Evolutionary conservation across 1,140 invertebrate species (phyloP).

Genomic region (Colletes latitarsis): DNA sequence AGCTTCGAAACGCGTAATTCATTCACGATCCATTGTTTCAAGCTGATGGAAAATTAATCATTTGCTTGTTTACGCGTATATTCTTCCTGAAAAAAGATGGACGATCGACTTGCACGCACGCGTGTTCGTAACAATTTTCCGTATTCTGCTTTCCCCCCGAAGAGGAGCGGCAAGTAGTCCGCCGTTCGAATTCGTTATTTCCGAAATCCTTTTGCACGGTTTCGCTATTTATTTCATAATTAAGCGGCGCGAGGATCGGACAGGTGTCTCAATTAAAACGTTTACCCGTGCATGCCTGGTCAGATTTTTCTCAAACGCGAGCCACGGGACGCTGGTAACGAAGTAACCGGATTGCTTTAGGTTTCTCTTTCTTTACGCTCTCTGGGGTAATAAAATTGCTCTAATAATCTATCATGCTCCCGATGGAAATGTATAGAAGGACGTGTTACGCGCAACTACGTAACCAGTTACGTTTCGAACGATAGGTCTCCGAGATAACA

Average conservation of each 20-base stretch:
- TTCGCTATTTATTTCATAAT: not conserved
- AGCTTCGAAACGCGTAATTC: no score
- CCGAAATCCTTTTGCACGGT: not conserved
- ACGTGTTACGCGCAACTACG: no score
- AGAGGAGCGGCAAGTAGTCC: not conserved
- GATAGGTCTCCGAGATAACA: no score
- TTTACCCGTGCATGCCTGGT: not conserved
- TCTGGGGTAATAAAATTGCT: not conserved
- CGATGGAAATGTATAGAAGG: no score
- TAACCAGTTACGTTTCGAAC: no score
- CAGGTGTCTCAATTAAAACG: not conserved
- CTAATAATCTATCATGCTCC: not conserved
- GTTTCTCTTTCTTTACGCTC: not conserved
- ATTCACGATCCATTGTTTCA: no score
- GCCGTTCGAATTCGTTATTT: not conserved
- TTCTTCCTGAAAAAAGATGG: not conserved
- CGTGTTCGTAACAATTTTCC: not conserved
- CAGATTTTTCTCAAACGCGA: not conserved
- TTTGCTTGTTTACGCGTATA: no score
- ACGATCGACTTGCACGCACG: not conserved
- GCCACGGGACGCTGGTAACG: not conserved
- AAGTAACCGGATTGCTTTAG: not conserved
- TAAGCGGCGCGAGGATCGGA: not conserved
- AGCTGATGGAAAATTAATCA: no score
- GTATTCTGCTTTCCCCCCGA: not conserved